phyloP scores from a whole-genome alignment of 2,797 vertebrate species.

The Graptemys geographica region DNA sequence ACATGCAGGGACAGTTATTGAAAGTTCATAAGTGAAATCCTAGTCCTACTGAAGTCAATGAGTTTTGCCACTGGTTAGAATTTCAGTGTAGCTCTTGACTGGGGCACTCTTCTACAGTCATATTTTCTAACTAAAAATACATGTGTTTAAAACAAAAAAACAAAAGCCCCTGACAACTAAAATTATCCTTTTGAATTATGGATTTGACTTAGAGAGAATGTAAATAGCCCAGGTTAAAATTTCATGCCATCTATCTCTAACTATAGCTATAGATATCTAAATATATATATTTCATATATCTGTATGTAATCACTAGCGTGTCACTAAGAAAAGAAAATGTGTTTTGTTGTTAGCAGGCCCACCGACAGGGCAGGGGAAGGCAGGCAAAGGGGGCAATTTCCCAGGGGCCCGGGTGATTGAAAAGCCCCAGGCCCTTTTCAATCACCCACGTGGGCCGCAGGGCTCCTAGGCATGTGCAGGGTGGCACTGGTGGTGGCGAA shows the following conservation, averaged over 20 bases:
- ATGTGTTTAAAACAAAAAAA: background rate
- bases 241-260: background rate
- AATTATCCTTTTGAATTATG: background rate
- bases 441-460: too few species aligned
- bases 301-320: background rate
- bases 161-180: background rate
- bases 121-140: background rate
- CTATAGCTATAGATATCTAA: background rate
- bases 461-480: too few species aligned
- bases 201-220: background rate
- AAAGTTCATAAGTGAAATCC: background rate
- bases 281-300: too few species aligned
- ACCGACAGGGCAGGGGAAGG: rapidly evolving
- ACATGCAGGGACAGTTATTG: background rate
- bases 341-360: background rate
- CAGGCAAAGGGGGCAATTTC: too few species aligned
- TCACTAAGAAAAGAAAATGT: background rate
- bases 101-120: background rate
- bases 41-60: background rate
- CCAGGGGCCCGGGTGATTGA: too few species aligned
- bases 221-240: background rate
- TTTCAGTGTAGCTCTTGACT: background rate
- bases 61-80: background rate
- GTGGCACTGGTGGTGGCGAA: too few species aligned
- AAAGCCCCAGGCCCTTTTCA: too few species aligned